Conservation (phyloP, 1,140 invertebrate genomes). For the Drosophila sp. region DNA sequence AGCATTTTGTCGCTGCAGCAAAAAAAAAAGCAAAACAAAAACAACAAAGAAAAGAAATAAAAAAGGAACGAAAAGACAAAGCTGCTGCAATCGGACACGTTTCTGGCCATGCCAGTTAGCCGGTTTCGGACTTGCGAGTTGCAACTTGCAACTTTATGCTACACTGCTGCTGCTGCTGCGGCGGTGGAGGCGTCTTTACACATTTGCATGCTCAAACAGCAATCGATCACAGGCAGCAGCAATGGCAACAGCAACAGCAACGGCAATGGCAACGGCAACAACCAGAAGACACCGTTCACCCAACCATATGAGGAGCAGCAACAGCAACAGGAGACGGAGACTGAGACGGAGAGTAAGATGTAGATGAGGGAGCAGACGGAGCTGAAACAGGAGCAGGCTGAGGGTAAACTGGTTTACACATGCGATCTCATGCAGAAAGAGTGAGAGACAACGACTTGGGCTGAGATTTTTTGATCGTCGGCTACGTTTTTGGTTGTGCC, state of each 20-base stretch:
- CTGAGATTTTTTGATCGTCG: conserved; percentile 52
- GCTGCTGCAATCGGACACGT: conserved; percentile 58
- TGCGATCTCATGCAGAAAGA: conserved; percentile 25
- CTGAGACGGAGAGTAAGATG: neutral
- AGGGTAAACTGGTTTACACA: conserved; percentile 53
- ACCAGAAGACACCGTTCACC: conserved; percentile 49
- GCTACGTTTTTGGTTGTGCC: conserved; percentile 47
- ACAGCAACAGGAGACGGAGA: neutral
- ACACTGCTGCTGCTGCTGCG: conserved; percentile 43
- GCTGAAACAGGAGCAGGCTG: conserved; percentile 3
- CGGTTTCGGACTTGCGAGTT: conserved; percentile 45
- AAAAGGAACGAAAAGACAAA: conserved; percentile 15
- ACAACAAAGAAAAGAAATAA: neutral
- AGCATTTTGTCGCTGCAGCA: conserved; percentile 74
- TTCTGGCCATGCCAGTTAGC: conserved; percentile 51
- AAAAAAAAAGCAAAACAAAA: conserved; percentile 5
- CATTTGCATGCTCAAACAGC: conserved; percentile 83
- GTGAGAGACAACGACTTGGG: conserved; percentile 17
- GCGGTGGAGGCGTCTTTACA: conserved; percentile 81
- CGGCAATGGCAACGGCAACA: conserved; percentile 14
- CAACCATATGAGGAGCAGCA: conserved; percentile 54
- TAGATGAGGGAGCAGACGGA: neutral
- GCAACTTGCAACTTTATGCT: conserved; percentile 26
- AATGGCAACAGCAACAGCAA: conserved; percentile 18
- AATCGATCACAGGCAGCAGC: conserved; percentile 70